Percentiles rank a stretch among this genome's conserved stretches.
Conservation (phyloP, 2,113 vertebrate species). For the Pomatorhinus ruficollis region DNA sequence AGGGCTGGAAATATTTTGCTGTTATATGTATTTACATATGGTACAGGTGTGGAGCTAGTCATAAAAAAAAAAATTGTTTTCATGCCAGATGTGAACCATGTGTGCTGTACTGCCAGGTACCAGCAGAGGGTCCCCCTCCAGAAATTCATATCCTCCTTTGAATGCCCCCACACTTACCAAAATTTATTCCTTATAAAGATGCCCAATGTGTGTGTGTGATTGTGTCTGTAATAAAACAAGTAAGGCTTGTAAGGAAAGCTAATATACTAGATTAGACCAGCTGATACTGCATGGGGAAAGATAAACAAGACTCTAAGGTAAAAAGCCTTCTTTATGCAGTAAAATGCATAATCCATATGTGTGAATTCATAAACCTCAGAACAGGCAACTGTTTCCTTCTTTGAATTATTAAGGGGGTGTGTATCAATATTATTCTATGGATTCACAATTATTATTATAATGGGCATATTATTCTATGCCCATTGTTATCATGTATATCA, state of each 20-base stretch:
- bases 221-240: neutral
- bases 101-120: neutral
- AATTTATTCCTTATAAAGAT: neutral
- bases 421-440: neutral
- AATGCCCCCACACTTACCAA: neutral
- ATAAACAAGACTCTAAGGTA: neutral
- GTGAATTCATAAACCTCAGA: neutral
- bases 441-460: neutral
- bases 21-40: constrained; percentile 9
- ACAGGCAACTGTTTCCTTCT: neutral
- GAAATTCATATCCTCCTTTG: neutral
- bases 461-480: neutral
- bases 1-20: constrained; percentile 19
- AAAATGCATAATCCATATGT: neutral
- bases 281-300: neutral
- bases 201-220: neutral
- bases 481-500: neutral
- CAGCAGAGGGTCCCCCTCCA: neutral
- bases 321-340: neutral
- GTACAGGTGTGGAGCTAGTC: neutral
- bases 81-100: fast-evolving
- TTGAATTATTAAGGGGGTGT: neutral
- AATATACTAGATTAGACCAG: neutral
- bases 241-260: neutral
- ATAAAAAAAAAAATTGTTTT: neutral